Evolutionary conservation across 2,888 invertebrate species (phyloP), one percentile per base, ranked within the genome.

Genomic region (Caradrina kadenii): DNA sequence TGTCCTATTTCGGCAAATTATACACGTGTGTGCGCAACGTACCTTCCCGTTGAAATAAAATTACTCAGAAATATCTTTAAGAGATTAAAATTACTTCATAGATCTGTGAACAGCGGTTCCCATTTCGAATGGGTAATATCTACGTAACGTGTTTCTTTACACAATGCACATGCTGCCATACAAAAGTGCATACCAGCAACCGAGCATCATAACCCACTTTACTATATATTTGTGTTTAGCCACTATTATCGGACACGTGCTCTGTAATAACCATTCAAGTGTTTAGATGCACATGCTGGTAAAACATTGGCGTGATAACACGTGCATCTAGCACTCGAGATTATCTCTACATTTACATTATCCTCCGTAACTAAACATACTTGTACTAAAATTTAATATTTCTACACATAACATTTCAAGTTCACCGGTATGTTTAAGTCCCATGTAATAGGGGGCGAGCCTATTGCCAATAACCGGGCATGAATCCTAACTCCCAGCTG

Each of bases 301-400:
- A 54, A 71, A 63, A 71, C 53, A 63, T 67, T 39, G 54, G 22
- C n/a, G 49, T 63, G 77, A 78, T 78, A 78, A 62, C 78, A 81
- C 59, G 65, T 64, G 67, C 79, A 76, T 76, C 49, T 63, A 61
- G 15, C 56, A 60, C 73, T 81, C 62, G 67, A 81, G n/a, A 10
- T 54, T 81, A 72, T 77, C 73, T 64, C 21, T 66, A 58, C 66
- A 77, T 78, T 81, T 61, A 66, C 62, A 45, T 66, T 77, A 63
- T 59, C 21, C 17, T 52, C 8, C 22, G 58, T 49, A 59, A 60
- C 45, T 39, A 55, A 60, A 73, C 55, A 21, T 55, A 60, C 26
- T 55, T 55, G 31, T 26, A 49, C 19, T 60, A 55, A 76, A 53
- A 58, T 42, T 53, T 1, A 21, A 62, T 73, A 67, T 35, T 45